These are phyloP conservation scores for Sinohyriopsis cumingii DNA, from an alignment of 2,888 invertebrate species.

Conservation along the genomic window DNA sequence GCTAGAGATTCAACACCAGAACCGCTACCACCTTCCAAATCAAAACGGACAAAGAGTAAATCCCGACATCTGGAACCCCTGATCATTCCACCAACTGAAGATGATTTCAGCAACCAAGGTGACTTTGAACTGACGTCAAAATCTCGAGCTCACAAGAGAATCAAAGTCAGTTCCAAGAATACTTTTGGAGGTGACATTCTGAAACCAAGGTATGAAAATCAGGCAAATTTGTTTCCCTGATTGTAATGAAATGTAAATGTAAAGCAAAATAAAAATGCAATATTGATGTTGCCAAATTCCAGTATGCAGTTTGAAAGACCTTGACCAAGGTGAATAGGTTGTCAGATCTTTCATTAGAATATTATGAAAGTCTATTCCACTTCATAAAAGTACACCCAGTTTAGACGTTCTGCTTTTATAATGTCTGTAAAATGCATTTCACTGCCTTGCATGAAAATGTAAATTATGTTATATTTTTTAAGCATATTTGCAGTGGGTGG, in stretches of 20 bases:
- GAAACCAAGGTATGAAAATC: conserved; percentile 56
- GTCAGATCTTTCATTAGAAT: no score
- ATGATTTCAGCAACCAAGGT: conserved; percentile 54
- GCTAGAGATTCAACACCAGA: conserved; percentile 64
- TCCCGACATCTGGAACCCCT: conserved; percentile 41
- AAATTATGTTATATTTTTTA: no score
- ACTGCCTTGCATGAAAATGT: no score
- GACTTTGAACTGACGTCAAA: conserved; percentile 67
- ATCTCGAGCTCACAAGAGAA: conserved; percentile 67
- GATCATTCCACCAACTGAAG: conserved; percentile 38
- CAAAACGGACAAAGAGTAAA: conserved; percentile 46
- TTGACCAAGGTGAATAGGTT: no score
- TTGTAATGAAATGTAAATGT: background rate
- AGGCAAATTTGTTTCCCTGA: background rate
- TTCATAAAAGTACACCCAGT: no score
- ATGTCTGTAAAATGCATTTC: no score
- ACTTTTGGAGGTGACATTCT: conserved; percentile 64
- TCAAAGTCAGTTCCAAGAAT: conserved; percentile 59
- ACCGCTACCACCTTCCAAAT: conserved; percentile 33
- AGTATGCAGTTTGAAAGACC: no score
- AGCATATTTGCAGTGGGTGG: no score
- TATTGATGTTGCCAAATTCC: background rate
- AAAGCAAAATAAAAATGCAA: background rate
- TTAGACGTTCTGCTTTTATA: no score
- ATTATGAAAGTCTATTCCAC: no score